Conservation (phyloP, 2,888 invertebrate species). For the Nomada fabriciana region DNA sequence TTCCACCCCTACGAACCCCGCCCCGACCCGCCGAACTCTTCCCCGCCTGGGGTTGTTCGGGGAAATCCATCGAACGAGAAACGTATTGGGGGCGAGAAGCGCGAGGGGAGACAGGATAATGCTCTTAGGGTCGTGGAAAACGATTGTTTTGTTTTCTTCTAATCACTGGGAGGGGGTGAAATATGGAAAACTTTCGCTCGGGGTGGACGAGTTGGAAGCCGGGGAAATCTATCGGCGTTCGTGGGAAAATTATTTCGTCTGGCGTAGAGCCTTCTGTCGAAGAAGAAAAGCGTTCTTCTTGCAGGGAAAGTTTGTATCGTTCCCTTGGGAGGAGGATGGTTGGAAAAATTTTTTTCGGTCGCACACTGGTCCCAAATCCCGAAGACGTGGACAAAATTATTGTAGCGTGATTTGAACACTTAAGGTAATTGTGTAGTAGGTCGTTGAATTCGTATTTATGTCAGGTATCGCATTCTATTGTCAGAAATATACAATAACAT, state of each 20-base stretch:
- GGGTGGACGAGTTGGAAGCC: not conserved
- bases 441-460: too few species aligned
- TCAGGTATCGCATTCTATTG: too few species aligned
- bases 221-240: not conserved
- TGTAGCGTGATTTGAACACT: too few species aligned
- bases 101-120: not conserved
- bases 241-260: not conserved
- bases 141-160: not conserved
- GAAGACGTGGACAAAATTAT: too few species aligned
- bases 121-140: not conserved
- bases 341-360: too few species aligned
- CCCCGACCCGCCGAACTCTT: not conserved
- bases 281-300: not conserved
- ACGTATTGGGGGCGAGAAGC: not conserved
- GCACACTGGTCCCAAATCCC: too few species aligned
- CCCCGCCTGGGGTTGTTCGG: conserved; percentile 2
- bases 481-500: too few species aligned
- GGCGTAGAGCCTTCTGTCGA: not conserved
- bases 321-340: too few species aligned
- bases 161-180: not conserved
- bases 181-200: not conserved
- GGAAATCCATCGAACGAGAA: conserved; percentile 8
- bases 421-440: too few species aligned
- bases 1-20: not conserved
- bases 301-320: too few species aligned